Percentiles rank a stretch among this genome's conserved stretches.
phyloP scores from a whole-genome alignment of 2,113 vertebrate species.

The Ameiurus melas region DNA sequence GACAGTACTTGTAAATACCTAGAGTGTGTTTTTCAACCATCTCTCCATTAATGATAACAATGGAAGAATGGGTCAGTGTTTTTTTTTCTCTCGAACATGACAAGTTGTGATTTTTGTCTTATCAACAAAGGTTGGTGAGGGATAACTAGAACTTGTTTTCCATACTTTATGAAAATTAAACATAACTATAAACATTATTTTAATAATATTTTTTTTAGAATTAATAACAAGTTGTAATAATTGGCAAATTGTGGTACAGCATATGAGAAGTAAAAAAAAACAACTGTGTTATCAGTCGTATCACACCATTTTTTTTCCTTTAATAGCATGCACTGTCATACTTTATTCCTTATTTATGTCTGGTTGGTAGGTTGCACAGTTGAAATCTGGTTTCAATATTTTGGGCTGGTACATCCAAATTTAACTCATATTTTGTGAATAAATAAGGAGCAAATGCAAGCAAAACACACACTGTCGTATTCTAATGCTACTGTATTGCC shows the following conservation, averaged over 20 bases:
- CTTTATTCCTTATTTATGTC: background rate
- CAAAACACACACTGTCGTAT: background rate
- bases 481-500: background rate
- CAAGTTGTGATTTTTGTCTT: background rate
- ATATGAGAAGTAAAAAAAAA: background rate
- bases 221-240: background rate
- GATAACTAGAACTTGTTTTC: background rate
- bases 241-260: background rate
- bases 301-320: slow-evolving; percentile 13
- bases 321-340: background rate
- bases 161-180: too few relatives aligned
- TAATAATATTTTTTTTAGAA: background rate
- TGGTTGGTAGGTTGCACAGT: background rate
- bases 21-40: too few relatives aligned
- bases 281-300: background rate
- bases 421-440: background rate
- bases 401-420: too few relatives aligned
- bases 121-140: background rate
- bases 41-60: too few relatives aligned
- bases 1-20: too few relatives aligned
- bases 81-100: background rate
- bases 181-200: background rate
- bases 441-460: background rate
- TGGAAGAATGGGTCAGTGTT: too few relatives aligned
- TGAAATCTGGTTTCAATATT: background rate